Conservation (phyloP, 1,140 invertebrate genomes). For the Trichonephila clavata region DNA sequence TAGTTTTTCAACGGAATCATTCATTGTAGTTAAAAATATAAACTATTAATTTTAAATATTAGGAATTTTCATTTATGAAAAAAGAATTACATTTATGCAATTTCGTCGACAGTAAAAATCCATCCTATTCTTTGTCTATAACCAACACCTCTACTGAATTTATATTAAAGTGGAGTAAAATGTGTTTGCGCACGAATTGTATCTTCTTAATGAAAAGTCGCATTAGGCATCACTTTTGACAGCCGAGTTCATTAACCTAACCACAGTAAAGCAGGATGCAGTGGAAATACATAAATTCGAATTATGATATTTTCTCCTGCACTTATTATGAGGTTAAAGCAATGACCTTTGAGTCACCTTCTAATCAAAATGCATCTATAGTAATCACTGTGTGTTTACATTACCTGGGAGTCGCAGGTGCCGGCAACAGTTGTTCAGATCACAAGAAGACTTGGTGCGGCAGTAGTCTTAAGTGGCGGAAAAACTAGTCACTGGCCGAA, state of each 20-base stretch:
- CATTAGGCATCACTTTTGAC: slow-evolving; percentile 15
- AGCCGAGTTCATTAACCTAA: slow-evolving; percentile 15
- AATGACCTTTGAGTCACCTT: slow-evolving; percentile 53
- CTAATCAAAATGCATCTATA: slow-evolving; percentile 53
- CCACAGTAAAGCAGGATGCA: neutral
- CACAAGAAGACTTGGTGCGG: neutral
- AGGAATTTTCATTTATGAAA: no score
- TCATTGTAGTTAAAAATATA: no score
- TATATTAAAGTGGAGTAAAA: neutral
- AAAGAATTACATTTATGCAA: no score
- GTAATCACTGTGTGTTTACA: slow-evolving; percentile 52
- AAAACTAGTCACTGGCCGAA: slow-evolving; percentile 30
- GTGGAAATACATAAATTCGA: slow-evolving; percentile 32
- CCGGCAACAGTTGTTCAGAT: neutral
- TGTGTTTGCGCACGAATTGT: neutral
- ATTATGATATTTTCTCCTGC: slow-evolving; percentile 16
- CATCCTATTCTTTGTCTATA: neutral
- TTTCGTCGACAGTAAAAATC: no score
- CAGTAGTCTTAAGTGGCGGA: neutral
- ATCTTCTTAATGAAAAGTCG: slow-evolving; percentile 16
- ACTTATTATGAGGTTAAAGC: slow-evolving; percentile 41
- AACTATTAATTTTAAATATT: no score
- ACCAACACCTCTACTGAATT: neutral
- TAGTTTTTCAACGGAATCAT: no score
- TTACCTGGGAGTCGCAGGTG: slow-evolving; percentile 26